Evolutionary conservation across 2,113 vertebrate species (phyloP).

Genomic region (Gulo gulo): DNA sequence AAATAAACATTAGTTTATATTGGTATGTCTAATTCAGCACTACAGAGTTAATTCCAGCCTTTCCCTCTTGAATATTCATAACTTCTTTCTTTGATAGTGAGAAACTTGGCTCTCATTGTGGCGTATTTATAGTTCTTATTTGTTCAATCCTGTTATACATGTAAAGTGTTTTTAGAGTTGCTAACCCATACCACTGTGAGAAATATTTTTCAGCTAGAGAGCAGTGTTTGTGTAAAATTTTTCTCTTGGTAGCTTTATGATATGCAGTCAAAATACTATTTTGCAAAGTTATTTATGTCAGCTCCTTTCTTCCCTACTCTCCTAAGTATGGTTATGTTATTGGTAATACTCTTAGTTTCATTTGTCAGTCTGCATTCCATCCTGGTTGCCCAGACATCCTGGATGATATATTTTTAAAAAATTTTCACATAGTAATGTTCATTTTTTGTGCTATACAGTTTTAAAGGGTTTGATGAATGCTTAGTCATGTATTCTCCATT

Average conservation of each 20-base stretch:
- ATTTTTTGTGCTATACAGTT: neutral
- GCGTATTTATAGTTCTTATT: neutral
- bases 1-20: neutral
- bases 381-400: neutral
- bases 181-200: neutral
- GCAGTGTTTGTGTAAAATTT: neutral
- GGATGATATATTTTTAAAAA: neutral
- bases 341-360: neutral
- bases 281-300: neutral
- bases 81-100: neutral
- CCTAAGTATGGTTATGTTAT: neutral
- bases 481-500: neutral
- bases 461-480: neutral
- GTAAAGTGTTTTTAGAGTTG: neutral
- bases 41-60: neutral
- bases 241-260: neutral
- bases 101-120: neutral
- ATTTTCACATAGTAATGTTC: neutral
- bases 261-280: neutral
- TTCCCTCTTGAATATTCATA: neutral
- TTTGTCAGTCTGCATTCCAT: neutral
- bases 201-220: neutral
- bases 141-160: neutral
- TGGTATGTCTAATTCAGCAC: neutral
- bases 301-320: neutral